Conservation (phyloP, 2,113 vertebrate species). For the Ramphastos sulfuratus region DNA sequence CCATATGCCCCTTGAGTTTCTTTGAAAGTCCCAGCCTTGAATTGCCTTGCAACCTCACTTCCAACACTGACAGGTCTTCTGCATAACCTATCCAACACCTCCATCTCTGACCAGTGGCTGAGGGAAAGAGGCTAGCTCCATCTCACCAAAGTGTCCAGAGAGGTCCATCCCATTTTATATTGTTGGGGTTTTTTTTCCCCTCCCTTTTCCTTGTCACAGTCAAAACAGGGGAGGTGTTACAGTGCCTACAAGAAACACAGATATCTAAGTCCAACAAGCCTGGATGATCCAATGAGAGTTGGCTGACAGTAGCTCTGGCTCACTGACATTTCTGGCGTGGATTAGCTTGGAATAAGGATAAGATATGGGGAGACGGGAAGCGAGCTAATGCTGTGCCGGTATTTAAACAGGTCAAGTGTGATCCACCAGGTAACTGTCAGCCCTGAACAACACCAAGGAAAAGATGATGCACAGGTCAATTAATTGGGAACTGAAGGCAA, state of each 20-base stretch:
- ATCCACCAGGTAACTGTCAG: constrained; percentile 8
- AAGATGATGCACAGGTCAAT: neutral
- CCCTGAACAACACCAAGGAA: neutral
- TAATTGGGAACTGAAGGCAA: neutral
- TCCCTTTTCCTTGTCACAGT: neutral
- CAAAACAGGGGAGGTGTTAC: neutral
- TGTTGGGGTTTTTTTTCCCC: neutral
- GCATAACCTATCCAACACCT: neutral
- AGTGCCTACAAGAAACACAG: neutral
- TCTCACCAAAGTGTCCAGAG: neutral
- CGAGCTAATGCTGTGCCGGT: neutral
- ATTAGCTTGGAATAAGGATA: neutral
- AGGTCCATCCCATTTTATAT: neutral
- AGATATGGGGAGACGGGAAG: neutral
- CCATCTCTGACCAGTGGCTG: neutral
- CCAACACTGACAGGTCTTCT: neutral
- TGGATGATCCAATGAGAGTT: neutral
- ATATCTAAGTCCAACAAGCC: constrained; percentile 5
- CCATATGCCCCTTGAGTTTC: neutral
- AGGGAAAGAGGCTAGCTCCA: neutral
- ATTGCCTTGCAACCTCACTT: neutral
- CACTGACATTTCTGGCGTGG: neutral
- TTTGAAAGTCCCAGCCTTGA: neutral
- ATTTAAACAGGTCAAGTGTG: neutral
- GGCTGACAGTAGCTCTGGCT: constrained; percentile 15